Base-by-base conservation (phyloP, 2,797 vertebrate species). In the Sebastes kiyomatsui region DNA sequence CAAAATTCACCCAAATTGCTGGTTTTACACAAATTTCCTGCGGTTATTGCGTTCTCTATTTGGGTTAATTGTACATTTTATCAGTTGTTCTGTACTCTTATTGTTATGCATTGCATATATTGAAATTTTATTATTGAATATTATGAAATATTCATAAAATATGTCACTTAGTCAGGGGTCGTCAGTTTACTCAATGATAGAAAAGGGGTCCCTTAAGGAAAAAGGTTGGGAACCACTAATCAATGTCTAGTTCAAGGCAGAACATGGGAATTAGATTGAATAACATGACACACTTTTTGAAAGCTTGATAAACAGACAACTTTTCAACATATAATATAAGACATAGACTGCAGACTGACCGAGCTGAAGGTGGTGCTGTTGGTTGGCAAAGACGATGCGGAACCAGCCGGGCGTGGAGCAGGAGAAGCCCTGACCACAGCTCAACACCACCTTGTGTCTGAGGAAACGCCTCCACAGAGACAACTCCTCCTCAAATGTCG, bases 391-490 rank as follows among this genome's bases (percentile, higher is more conserved):
- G 86, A 99, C 90, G 3, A 99, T 90, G 22, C 99, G 96, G 91
- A 99, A 99, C 99, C 99, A 99, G 22, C 99, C 99, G 0, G 99
- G 98, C 16, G 97, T 96, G 65, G 93, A 91, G 81, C 98, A 99
- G 73, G 86, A 94, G 77, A 99, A 99, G 18, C 96, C 95, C 93
- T 98, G 97, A 32, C 99, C 98, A 0, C 94, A 97, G 85, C 95
- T 97, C 74, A 99, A 77, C 56, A 99, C 88, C 79, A 99, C 95
- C 80, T 97, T 98, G 88, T 97, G 97, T 64, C 95, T 95, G 77
- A 99, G 93, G 84, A 99, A 97, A 70, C 90, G 82, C 30, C 89
- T 96, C 97, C 98, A 99, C 52, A 99, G 90, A 14, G 87, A 76
- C 92, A 95, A 71, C 87, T 99, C 99, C 75, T 96, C 98, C 78